Conservation (phyloP, 2,113 vertebrate genomes). For the Microcebus griseorufus region DNA sequence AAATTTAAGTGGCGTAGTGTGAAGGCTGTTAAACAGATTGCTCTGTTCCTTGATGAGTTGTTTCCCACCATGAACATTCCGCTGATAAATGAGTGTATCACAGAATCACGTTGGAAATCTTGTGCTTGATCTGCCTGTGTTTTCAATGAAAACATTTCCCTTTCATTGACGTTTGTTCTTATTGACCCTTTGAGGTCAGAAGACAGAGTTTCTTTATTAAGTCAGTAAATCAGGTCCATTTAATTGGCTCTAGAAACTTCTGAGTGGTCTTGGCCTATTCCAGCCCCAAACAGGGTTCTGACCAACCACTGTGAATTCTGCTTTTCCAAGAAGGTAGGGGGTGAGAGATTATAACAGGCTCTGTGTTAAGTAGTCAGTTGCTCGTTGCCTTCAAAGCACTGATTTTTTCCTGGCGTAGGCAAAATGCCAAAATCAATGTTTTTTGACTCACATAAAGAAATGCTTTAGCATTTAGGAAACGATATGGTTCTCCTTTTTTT, state of each 20-base stretch:
- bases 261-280: conserved; percentile 71
- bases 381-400: conserved; percentile 75
- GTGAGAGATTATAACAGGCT: conserved; percentile 73
- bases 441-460: conserved; percentile 61
- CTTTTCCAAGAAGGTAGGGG: conserved; percentile 80
- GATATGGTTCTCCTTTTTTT: background rate
- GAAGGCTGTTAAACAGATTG: background rate
- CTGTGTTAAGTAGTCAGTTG: conserved; percentile 63
- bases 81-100: conserved; percentile 58
- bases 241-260: conserved; percentile 82
- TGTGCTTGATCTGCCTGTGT: conserved; percentile 47
- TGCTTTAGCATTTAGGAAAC: conserved; percentile 57
- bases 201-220: conserved; percentile 81
- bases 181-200: conserved; percentile 74
- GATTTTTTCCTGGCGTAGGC: conserved; percentile 73
- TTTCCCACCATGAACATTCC: background rate
- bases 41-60: conserved; percentile 30
- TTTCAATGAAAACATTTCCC: conserved; percentile 80
- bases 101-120: conserved; percentile 34
- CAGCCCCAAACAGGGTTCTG: conserved; percentile 76
- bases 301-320: conserved; percentile 82
- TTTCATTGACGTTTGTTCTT: conserved; percentile 78
- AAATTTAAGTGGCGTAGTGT: background rate
- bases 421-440: conserved; percentile 78
- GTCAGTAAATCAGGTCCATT: conserved; percentile 80